A percentile compares a stretch with the other conserved stretches of the same genome.
Evolutionary conservation across 2,113 vertebrate genomes (phyloP).

Genomic region (Ptilonorhynchus violaceus): DNA sequence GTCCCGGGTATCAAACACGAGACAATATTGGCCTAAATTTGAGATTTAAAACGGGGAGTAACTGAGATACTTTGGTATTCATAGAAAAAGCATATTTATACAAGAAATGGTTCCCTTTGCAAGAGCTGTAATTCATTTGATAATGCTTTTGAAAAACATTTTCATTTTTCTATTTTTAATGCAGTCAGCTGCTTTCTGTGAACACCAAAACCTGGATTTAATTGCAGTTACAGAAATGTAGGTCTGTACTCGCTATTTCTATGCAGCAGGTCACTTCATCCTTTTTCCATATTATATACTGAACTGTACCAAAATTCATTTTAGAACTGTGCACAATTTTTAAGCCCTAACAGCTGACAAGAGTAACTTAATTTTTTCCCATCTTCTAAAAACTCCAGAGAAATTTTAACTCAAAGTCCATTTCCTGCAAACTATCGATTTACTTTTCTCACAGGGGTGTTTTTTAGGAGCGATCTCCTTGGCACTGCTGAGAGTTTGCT

Average conservation of each 20-base stretch:
- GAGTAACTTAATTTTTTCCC: background rate
- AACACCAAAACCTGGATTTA: background rate
- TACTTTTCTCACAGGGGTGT: background rate
- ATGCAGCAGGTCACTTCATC: background rate
- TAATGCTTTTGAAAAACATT: background rate
- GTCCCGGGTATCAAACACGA: background rate
- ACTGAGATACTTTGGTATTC: background rate
- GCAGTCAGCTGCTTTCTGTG: background rate
- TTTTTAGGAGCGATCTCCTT: background rate
- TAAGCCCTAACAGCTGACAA: background rate
- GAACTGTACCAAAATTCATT: background rate
- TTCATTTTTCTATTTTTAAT: background rate
- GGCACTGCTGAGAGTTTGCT: background rate
- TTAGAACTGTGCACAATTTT: background rate
- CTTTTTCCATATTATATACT: background rate
- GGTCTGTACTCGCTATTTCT: background rate
- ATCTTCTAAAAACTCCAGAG: background rate
- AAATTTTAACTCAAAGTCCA: background rate
- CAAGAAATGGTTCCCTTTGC: background rate
- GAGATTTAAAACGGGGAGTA: background rate
- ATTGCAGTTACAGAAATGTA: background rate
- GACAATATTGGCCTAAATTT: background rate
- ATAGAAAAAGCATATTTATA: background rate
- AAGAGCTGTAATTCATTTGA: fast-evolving
- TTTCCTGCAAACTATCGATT: background rate